Base-by-base conservation (phyloP, 2,113 vertebrate genomes). In the Pomatorhinus ruficollis region DNA sequence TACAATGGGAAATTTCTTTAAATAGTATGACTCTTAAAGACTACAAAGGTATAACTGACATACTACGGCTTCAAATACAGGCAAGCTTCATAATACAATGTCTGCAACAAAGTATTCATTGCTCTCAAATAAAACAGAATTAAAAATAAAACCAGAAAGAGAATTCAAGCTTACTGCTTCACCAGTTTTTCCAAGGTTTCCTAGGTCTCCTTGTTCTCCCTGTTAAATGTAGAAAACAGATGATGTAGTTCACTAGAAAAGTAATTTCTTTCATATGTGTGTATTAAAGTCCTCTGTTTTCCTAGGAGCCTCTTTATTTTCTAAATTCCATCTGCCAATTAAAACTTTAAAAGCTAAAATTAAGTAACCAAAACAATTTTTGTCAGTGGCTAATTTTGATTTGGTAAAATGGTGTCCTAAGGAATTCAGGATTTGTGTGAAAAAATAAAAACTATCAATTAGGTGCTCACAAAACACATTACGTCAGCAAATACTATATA, bases 171-270 rank as follows among this genome's bases (percentile, higher is more conserved):
- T 99, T 98, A 99, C 99, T 97, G 97, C 98, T 97, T 99, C 98
- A 79, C 99, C 99, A 47, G 69, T 96, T 98, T 99, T 99, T 94
- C 99, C 99, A 93, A 98, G 72, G 64, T 97, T 98, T 97, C 99
- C 99, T 92, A 97, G 95, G 87, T 99, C 98, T 68, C 99, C 99
- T 77, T 97, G 97, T 98, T 99, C 99, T 94, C 99, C 99, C 99
- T 99, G 97, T 90, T 96, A 83, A 93, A 95, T 85, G 65, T 33
- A 96, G 68, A 97, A 97, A 88, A 95, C 40, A 93, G 83, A 91
- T 79, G 37, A 61, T 11, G 87, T 27, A 91, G 83, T 33, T 91
- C 39, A 94, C 71, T 53, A 88, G 16, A 80, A 74, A 42, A 76
- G 50, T 94, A 86, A 93, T 95, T 91, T 95, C 57, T 96, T 95